These are phyloP conservation scores for Drosophila yakuba DNA, from an alignment of 1,140 invertebrate genomes.

Conservation along the genomic window DNA sequence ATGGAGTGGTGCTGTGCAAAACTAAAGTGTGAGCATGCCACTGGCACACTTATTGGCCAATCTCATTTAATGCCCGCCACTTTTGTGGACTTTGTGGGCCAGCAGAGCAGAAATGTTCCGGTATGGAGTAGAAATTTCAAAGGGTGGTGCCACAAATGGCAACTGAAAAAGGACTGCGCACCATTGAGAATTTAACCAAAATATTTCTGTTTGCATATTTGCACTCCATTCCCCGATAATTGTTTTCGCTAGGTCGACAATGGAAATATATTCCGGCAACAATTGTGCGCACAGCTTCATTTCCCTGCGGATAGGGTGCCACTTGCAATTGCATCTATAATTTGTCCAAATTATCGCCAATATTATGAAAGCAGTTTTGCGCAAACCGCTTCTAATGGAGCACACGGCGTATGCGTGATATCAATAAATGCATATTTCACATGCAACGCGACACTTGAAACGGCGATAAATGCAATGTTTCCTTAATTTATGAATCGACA, in stretches of 20 bases:
- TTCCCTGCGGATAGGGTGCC: slow-evolving; percentile 6
- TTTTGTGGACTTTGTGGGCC: slow-evolving; percentile 49
- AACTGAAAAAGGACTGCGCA: neutral
- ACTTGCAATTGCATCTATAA: slow-evolving; percentile 73
- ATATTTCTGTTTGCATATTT: slow-evolving; percentile 76
- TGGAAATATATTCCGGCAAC: slow-evolving; percentile 69
- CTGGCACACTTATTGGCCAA: slow-evolving; percentile 72
- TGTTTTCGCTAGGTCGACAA: slow-evolving; percentile 71
- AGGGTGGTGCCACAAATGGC: neutral
- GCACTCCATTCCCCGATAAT: slow-evolving; percentile 68
- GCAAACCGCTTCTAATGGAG: slow-evolving; percentile 38
- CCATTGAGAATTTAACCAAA: slow-evolving; percentile 61
- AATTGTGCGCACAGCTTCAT: slow-evolving; percentile 53
- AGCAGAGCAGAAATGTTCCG: slow-evolving; percentile 13
- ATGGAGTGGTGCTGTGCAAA: neutral
- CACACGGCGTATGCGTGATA: slow-evolving; percentile 70
- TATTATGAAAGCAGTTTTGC: slow-evolving; percentile 69
- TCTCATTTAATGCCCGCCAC: slow-evolving; percentile 63
- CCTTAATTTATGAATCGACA: slow-evolving; percentile 65
- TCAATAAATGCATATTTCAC: slow-evolving; percentile 51
- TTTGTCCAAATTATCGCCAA: slow-evolving; percentile 77
- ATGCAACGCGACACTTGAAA: slow-evolving; percentile 43
- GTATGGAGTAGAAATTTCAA: neutral
- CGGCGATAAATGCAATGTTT: slow-evolving; percentile 57
- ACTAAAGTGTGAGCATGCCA: slow-evolving; percentile 40